phyloP scores from a whole-genome alignment of 2,888 invertebrate genomes.

The Drosophila paramelanica region DNA sequence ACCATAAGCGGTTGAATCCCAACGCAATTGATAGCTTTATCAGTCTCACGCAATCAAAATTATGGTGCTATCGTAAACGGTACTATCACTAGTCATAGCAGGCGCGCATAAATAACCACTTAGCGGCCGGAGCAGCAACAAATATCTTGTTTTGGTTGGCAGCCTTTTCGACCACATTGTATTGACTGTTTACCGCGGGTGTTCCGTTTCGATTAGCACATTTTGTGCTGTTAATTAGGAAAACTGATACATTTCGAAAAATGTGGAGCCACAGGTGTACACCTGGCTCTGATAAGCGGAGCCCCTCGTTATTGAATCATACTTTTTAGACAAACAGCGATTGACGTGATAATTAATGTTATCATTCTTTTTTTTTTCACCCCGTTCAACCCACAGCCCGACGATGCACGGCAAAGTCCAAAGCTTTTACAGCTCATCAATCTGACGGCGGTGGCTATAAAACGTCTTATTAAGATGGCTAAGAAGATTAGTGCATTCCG shows the following conservation, averaged over 20 bases:
- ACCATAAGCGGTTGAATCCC: constrained; percentile 9
- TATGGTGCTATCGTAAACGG: constrained; percentile 54
- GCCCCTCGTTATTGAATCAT: constrained; percentile 37
- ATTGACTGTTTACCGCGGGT: constrained; percentile 53
- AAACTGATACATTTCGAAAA: constrained; percentile 64
- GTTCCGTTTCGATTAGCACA: constrained; percentile 73
- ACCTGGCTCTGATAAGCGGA: constrained; percentile 47
- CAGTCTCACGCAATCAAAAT: constrained; percentile 38
- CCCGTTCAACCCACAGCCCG: constrained; percentile 68
- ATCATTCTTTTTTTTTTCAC: constrained; percentile 15
- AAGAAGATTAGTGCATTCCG: constrained; percentile 95
- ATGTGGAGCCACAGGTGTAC: constrained; percentile 69
- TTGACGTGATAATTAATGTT: constrained; percentile 42
- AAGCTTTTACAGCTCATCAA: constrained; percentile 93
- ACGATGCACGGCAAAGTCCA: constrained; percentile 87
- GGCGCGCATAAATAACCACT: constrained; percentile 62
- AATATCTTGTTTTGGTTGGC: constrained; percentile 30
- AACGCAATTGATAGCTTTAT: constrained; percentile 55
- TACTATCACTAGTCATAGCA: constrained; percentile 64
- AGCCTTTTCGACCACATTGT: constrained; percentile 39
- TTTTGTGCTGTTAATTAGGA: constrained; percentile 72
- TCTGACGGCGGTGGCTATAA: constrained; percentile 95
- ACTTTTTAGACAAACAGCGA: constrained; percentile 7
- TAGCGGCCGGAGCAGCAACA: constrained; percentile 12
- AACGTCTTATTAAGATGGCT: constrained; percentile 93